phyloP scores from a whole-genome alignment of 2,113 vertebrate species.

The Gymnorhina tibicen region DNA sequence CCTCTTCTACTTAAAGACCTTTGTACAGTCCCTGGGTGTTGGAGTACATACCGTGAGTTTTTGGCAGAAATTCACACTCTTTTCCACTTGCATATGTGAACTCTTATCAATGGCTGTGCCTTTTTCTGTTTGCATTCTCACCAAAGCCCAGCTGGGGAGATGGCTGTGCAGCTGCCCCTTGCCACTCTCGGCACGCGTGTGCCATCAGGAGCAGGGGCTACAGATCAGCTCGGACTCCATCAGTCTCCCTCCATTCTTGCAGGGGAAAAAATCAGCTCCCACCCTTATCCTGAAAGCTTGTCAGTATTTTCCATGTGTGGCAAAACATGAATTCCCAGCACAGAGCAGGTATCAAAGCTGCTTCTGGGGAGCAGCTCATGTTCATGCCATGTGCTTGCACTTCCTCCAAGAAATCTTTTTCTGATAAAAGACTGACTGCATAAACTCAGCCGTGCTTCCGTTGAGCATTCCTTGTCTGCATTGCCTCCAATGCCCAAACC shows the following conservation, averaged over 20 bases:
- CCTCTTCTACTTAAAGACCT: not conserved
- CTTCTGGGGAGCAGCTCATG: not conserved
- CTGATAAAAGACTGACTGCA: not conserved
- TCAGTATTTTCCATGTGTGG: accelerated
- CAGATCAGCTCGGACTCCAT: accelerated
- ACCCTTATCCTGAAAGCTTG: not conserved
- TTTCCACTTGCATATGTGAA: not conserved
- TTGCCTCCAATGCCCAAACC: not conserved
- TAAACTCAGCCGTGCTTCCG: not conserved
- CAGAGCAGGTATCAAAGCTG: not conserved
- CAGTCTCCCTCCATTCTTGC: not conserved
- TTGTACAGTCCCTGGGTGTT: not conserved
- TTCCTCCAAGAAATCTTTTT: not conserved
- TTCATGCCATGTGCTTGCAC: accelerated
- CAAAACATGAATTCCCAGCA: accelerated
- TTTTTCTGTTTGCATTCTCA: not conserved
- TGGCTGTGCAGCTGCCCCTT: not conserved
- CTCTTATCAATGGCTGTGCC: not conserved
- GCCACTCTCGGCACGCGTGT: accelerated
- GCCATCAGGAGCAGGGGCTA: not conserved
- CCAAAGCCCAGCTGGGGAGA: not conserved
- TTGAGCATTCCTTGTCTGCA: not conserved
- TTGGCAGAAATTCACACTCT: not conserved
- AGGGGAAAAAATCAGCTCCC: not conserved
- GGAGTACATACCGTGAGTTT: not conserved